A percentile compares a stretch with the other conserved stretches of the same genome.
Evolutionary conservation across 2,797 vertebrate genomes (phyloP).

Genomic region (Rhinoraja longicauda): DNA sequence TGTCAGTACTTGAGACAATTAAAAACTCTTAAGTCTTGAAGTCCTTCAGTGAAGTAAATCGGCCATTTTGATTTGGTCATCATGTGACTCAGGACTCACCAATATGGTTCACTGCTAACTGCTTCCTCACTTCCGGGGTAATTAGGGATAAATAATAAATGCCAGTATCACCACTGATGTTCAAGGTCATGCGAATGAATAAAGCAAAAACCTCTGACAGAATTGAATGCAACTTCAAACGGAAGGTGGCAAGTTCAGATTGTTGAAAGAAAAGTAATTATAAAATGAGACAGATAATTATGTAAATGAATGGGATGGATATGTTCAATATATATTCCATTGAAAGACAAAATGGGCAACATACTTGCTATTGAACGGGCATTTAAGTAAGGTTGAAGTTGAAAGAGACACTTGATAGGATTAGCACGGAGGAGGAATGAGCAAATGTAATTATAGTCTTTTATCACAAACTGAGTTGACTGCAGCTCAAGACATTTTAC

Average conservation of each 20-base stretch:
- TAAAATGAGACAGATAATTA: neutral
- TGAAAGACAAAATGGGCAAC: neutral
- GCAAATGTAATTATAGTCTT: neutral
- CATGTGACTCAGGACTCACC: too few relatives aligned
- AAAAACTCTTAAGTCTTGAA: too few relatives aligned
- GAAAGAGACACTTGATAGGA: neutral
- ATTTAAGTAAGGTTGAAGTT: neutral
- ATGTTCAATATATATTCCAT: neutral
- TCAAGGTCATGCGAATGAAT: too few relatives aligned
- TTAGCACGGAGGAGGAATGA: neutral
- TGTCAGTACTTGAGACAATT: too few relatives aligned
- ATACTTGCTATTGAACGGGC: neutral
- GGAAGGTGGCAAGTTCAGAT: neutral
- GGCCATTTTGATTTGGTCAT: too few relatives aligned
- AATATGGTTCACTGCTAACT: too few relatives aligned
- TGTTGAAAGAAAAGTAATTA: neutral
- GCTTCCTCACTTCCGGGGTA: too few relatives aligned
- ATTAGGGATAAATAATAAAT: too few relatives aligned
- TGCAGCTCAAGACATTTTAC: neutral
- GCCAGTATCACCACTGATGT: too few relatives aligned
- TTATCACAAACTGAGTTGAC: neutral
- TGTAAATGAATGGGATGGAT: neutral
- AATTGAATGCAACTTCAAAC: neutral
- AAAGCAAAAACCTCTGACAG: neutral
- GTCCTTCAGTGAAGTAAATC: too few relatives aligned